These are phyloP conservation scores for Drosophila atroscutellata DNA, from an alignment of 2,888 invertebrate species.

Conservation along the genomic window DNA sequence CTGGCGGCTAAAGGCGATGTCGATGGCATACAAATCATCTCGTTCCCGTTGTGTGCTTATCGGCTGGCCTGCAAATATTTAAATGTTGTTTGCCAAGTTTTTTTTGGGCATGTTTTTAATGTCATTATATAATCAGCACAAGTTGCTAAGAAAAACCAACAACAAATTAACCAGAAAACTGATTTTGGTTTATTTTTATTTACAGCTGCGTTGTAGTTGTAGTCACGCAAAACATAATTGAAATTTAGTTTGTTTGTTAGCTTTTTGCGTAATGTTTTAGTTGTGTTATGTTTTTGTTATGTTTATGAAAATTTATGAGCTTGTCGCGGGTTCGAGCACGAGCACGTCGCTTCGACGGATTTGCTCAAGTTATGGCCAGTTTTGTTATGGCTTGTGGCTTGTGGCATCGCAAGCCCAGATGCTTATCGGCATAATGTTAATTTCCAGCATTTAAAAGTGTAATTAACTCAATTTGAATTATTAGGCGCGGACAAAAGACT, in stretches of 20 bases:
- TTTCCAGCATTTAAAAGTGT: constrained; percentile 78
- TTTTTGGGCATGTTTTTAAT: constrained; percentile 73
- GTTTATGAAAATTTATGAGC: constrained; percentile 78
- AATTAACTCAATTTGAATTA: constrained; percentile 78
- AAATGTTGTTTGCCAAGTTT: constrained; percentile 57
- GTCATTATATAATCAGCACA: constrained; percentile 80
- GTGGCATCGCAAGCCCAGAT: constrained; percentile 65
- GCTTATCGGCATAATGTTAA: constrained; percentile 74
- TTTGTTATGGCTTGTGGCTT: constrained; percentile 56
- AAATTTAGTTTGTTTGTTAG: constrained; percentile 42
- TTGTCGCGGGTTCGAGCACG: constrained; percentile 53
- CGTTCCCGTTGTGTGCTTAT: constrained; percentile 26
- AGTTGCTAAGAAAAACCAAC: constrained; percentile 59
- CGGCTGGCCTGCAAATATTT: constrained; percentile 55
- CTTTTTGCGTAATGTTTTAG: constrained; percentile 46
- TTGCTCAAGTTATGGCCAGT: constrained; percentile 62
- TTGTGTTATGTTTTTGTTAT: constrained; percentile 45
- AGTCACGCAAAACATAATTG: constrained; percentile 40
- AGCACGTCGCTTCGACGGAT: constrained; percentile 42
- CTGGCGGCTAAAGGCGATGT: constrained; percentile 54
- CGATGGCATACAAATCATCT: constrained; percentile 61
- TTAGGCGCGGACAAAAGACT: constrained; percentile 75
- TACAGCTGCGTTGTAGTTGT: constrained; percentile 9
- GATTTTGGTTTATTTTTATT: constrained; percentile 30
- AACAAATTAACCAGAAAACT: constrained; percentile 55